Percentiles rank a stretch among this genome's conserved stretches.
Conservation (phyloP, 1,140 invertebrate genomes). For the Lepidurus arcticus region DNA sequence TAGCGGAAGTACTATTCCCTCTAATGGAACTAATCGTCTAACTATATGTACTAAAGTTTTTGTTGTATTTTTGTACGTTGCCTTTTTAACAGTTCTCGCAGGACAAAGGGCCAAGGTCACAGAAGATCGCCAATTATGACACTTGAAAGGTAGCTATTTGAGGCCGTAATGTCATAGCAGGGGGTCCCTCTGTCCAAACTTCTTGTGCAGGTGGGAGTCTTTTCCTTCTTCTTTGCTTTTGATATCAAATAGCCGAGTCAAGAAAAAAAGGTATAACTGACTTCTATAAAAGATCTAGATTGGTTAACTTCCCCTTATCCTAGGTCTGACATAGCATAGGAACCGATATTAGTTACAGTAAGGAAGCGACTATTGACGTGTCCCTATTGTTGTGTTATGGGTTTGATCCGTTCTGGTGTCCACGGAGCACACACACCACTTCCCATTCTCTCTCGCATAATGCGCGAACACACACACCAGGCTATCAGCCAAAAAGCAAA, state of each 20-base stretch:
- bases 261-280: background rate
- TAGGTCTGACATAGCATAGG: background rate
- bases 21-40: too few relatives aligned
- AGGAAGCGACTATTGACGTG: background rate
- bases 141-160: too few relatives aligned
- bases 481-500: background rate
- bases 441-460: background rate
- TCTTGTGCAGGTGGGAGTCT: background rate
- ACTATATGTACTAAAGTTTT: too few relatives aligned
- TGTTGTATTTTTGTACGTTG: too few relatives aligned
- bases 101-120: too few relatives aligned
- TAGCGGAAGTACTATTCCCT: too few relatives aligned
- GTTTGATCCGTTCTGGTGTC: conserved; percentile 17
- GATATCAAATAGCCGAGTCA: background rate
- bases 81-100: too few relatives aligned
- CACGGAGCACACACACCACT: background rate
- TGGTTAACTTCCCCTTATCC: background rate
- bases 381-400: background rate
- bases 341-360: background rate
- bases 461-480: background rate
- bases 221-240: background rate
- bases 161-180: too few relatives aligned
- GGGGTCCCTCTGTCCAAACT: too few relatives aligned
- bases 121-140: too few relatives aligned
- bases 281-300: background rate